phyloP scores from a whole-genome alignment of 2,888 invertebrate species.

The Eristalinus aeneus region DNA sequence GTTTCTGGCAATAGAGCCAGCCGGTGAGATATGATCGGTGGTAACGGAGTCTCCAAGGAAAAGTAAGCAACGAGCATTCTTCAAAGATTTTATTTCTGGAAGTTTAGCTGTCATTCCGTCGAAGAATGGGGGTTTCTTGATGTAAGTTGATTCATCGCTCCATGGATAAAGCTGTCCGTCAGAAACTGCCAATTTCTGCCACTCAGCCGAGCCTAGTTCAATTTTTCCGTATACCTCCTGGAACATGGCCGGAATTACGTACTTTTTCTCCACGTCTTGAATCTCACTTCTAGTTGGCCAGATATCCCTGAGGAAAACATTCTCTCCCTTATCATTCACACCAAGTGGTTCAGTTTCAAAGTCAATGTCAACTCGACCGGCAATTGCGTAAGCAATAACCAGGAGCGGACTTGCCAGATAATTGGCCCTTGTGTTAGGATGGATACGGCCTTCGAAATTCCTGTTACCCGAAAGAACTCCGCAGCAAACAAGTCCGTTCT shows the following conservation, averaged over 20 bases:
- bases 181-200: constrained; percentile 92
- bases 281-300: constrained; percentile 97
- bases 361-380: constrained; percentile 96
- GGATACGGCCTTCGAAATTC: constrained; percentile 99
- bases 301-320: constrained; percentile 94
- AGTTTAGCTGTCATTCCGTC: constrained; percentile 86
- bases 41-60: constrained; percentile 98
- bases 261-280: constrained; percentile 91
- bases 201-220: constrained; percentile 90
- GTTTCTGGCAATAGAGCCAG: constrained; percentile 97
- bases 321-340: constrained; percentile 85
- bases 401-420: constrained; percentile 98
- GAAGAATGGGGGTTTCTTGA: constrained; percentile 98
- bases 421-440: constrained; percentile 97
- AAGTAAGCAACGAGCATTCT: constrained; percentile 90
- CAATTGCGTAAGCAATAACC: constrained; percentile 98
- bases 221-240: constrained; percentile 91
- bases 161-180: constrained; percentile 93
- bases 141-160: constrained; percentile 95
- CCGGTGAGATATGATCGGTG: constrained; percentile 99
- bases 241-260: constrained; percentile 98
- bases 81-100: constrained; percentile 84
- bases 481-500: constrained; percentile 96
- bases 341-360: constrained; percentile 93
- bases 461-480: constrained; percentile 98